Base-by-base conservation (phyloP, 2,797 vertebrate species). In the Sebastes kiyomatsui region DNA sequence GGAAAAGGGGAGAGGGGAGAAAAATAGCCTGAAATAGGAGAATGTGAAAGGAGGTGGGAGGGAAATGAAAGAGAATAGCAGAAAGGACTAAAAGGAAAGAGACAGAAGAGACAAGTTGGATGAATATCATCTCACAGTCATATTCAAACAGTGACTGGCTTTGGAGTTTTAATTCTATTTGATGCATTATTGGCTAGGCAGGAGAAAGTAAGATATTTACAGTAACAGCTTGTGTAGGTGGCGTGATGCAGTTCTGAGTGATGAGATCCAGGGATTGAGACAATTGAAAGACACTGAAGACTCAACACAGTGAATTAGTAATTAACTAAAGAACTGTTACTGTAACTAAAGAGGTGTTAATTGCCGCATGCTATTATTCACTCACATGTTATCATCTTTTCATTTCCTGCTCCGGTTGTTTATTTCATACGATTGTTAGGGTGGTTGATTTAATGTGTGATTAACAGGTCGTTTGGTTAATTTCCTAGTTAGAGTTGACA, bases 101-200 rank as follows among this genome's bases (percentile, higher is more conserved):
- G 23, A 52, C 28, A 30, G 23, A 54, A 20, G 33, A 68, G 79
- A 56, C 55, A 22, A 55, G 32, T 42, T 14, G 9, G 55, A 16
- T 72, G 22, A 81, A 68, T 70, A 77, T 82, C 33, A 54, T 88
- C 75, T 32, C 49, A 68, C 12, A 64, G 61, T 28, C 0, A 22
- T 55, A 23, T 71, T 69, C 59, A 70, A 77, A 61, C 65, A 32
- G 67, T 35, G 72, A 49, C 66, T 60, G 69, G 61, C 79, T 61
- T 66, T 85, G 69, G 81, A 83, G 69, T 85, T 86, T 66, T 67
- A 28, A 79, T 85, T 83, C 33, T 49, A 14, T 84, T 78, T 84
- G 85, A 86, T 80, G 82, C 68, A 25, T 83, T 80, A 66, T 79
- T 79, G 70, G 77, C 68, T 20, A 59, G 58, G 30, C 33, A 59